These are phyloP conservation scores for Luidia sarsii DNA, from an alignment of 53 echinoderm and acorn worm genomes.

Conservation along the genomic window DNA sequence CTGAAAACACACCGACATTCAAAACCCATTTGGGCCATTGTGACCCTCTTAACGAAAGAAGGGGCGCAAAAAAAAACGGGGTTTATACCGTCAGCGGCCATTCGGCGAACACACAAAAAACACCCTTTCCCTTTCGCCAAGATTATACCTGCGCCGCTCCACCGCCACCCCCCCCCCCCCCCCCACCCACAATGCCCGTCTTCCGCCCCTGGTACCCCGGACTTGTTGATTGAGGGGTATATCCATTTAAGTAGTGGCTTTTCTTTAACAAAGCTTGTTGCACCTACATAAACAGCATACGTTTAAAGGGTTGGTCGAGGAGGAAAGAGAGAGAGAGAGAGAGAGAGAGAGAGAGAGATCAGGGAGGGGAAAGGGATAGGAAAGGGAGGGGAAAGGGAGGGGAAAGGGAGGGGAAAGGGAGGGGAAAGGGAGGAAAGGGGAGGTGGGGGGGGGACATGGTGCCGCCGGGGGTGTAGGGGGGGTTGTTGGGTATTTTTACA, in stretches of 20 bases:
- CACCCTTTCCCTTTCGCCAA: background rate
- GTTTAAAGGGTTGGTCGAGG: constrained; percentile 68
- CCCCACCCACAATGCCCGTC: background rate
- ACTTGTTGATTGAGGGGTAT: constrained; percentile 86
- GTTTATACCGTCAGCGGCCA: constrained; percentile 33
- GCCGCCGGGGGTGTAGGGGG: too few relatives aligned
- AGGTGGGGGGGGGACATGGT: too few relatives aligned
- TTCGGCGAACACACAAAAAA: constrained; percentile 18
- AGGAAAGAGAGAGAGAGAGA: too few relatives aligned
- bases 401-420: too few relatives aligned
- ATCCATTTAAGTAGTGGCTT: constrained; percentile 66
- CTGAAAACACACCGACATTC: constrained; percentile 66
- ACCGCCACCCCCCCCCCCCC: constrained; percentile 5
- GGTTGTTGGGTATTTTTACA: constrained; percentile 92
- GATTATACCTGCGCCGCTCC: background rate
- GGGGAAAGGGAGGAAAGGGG: too few relatives aligned
- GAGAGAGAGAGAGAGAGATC: constrained; percentile 32
- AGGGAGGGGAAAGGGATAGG: constrained; percentile 64
- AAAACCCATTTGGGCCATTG: constrained; percentile 71
- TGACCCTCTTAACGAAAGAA: constrained; percentile 41
- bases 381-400: too few relatives aligned
- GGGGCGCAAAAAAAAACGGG: too few relatives aligned
- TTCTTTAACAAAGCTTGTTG: constrained; percentile 86
- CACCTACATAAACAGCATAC: constrained; percentile 86
- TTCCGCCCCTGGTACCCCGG: constrained; percentile 26